Percentiles rank a stretch among this genome's conserved stretches.
Evolutionary conservation across 2,113 vertebrate genomes (phyloP).

Genomic region (Corythaeola cristata): DNA sequence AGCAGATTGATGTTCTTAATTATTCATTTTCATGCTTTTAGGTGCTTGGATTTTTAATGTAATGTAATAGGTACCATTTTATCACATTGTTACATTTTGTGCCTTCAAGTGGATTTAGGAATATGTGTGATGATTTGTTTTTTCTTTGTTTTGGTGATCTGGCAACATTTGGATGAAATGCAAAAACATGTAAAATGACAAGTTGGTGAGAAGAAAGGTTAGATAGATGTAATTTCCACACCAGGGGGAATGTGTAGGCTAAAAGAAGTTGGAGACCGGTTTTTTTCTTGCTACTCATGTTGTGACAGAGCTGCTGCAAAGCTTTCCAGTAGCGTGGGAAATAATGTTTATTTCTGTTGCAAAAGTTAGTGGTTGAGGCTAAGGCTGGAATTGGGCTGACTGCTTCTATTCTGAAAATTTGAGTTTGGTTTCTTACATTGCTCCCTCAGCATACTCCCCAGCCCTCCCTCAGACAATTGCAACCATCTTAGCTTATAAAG

Average conservation of each 20-base stretch:
- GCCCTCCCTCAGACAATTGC: background rate
- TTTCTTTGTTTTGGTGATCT: background rate
- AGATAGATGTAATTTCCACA: background rate
- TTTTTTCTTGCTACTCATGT: background rate
- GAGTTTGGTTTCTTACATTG: background rate
- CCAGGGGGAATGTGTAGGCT: background rate
- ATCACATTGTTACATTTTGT: background rate
- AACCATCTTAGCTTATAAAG: background rate
- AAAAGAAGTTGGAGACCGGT: background rate
- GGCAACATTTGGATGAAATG: background rate
- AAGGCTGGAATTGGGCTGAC: background rate
- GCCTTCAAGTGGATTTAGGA: background rate
- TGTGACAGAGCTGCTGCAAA: background rate
- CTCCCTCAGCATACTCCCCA: background rate
- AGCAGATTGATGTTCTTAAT: conserved; percentile 36
- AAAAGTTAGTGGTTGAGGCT: background rate
- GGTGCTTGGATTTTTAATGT: conserved; percentile 51
- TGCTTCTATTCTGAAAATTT: background rate
- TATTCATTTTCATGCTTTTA: conserved; percentile 61
- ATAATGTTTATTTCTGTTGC: background rate
- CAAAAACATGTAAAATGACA: background rate
- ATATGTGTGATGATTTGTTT: background rate
- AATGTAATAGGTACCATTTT: conserved; percentile 19
- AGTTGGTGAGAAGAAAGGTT: background rate
- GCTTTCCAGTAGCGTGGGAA: background rate